These are phyloP conservation scores for Bombyx mori DNA, from an alignment of 1,140 invertebrate species.

Conservation along the genomic window ASM3026992v2 NC_085135.1:9007001-9007500, in stretches of 20 bases:
- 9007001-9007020: conserved; percentile 29
- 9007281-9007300: conserved; percentile 8
- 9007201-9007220: conserved; percentile 1
- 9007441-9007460: conserved; percentile 1
- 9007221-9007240: conserved; percentile 12
- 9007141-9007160: conserved; percentile 1
- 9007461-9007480: conserved; percentile 1
- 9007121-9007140: conserved; percentile 4
- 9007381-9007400: conserved; percentile 4
- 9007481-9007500: neutral
- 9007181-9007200: conserved; percentile 4
- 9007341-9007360: conserved; percentile 9
- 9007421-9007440: conserved; percentile 2
- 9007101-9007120: neutral
- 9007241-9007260: conserved; percentile 10
- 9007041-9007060: conserved; percentile 3
- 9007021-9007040: conserved; percentile 20
- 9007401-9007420: neutral
- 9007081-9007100: conserved; percentile 2
- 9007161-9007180: conserved; percentile 3
- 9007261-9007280: conserved; percentile 15
- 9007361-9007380: neutral
- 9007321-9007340: conserved; percentile 6
- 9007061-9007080: conserved; percentile 3
- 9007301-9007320: conserved; percentile 16